Evolutionary conservation across 2,797 vertebrate genomes (phyloP), one percentile per base, ranked within the genome.

Genomic region (Gadopsis marmoratus): DNA sequence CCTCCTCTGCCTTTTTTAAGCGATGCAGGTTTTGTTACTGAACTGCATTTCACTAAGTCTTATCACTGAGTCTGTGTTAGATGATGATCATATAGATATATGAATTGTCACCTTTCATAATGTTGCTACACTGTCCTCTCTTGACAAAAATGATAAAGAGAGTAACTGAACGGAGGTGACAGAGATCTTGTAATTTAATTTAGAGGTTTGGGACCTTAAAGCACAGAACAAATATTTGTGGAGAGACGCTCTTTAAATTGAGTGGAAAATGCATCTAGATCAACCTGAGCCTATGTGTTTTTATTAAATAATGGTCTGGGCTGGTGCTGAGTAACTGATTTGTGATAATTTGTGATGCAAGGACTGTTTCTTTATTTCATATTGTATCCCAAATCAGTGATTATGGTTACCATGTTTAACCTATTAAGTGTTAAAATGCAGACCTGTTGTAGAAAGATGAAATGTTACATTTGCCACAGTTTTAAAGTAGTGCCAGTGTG

Each of bases 1-100:
- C 82, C 92, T 94, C 35, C 19, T 87, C 84, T 85, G 81, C 94
- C 93, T 93, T 95, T 95, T 96, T 96, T 64, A 79, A 86, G 80
- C 83, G 79, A 92, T 86, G 74, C 86, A 85, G 79, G 86, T 93
- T 87, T 92, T 93, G 89, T 94, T 92, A 91, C 82, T 86, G 85
- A 89, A 88, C 88, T 85, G 55, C 81, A 89, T 87, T 91, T 87
- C 72, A 89, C 88, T 79, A 86, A 92, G 93, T 94, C 94, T 94
- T 95, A 95, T 90, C 93, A 93, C 91, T 94, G 93, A 91, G 82
- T 92, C 77, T 83, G 92, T 90, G 91, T 93, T 89, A 89, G 76
- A 91, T 75, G 61, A 88, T 86, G 84, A 89, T 90, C 75, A 83
- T 86, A 92, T 89, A 84, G 78, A 86, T 89, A 63, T 66, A 74